A percentile compares a stretch with the other conserved stretches of the same genome.
These are phyloP conservation scores for Grammomys surdaster DNA, from an alignment of 2,113 vertebrate species.

Conservation along the genomic window DNA sequence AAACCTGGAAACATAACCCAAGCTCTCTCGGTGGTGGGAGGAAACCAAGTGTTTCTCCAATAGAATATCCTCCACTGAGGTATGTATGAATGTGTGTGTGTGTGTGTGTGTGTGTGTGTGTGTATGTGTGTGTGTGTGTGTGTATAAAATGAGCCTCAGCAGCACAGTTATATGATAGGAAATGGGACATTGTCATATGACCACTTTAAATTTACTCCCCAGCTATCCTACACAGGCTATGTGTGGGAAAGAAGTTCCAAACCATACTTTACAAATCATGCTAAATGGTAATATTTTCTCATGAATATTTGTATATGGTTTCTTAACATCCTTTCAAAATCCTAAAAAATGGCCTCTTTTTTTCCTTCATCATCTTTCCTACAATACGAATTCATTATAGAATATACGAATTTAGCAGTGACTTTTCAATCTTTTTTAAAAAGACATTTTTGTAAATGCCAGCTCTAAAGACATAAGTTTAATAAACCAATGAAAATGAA, in stretches of 20 bases:
- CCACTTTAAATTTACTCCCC: not conserved
- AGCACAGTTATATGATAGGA: not conserved
- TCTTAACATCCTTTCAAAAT: constrained; percentile 14
- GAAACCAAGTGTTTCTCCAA: constrained; percentile 39
- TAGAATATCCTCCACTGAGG: constrained; percentile 9
- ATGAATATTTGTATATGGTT: not conserved
- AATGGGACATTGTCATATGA: not conserved
- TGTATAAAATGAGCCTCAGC: not conserved
- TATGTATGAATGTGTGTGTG: no score
- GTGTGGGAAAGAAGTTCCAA: not conserved
- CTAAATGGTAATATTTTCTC: not conserved
- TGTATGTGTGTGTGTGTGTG: no score
- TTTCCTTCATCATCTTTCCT: not conserved
- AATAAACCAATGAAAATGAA: constrained; percentile 37
- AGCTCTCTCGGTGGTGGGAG: not conserved
- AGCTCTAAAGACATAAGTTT: constrained; percentile 49
- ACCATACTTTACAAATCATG: not conserved
- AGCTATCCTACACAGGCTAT: not conserved
- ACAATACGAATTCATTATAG: constrained; percentile 52
- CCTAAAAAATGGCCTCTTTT: not conserved
- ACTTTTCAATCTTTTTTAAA: not conserved
- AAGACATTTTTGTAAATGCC: constrained; percentile 1
- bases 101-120: no score
- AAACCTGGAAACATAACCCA: not conserved
- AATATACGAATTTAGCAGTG: constrained; percentile 23